phyloP scores from a whole-genome alignment of 2,888 invertebrate genomes.

The Rhyacophila evoluta region DNA sequence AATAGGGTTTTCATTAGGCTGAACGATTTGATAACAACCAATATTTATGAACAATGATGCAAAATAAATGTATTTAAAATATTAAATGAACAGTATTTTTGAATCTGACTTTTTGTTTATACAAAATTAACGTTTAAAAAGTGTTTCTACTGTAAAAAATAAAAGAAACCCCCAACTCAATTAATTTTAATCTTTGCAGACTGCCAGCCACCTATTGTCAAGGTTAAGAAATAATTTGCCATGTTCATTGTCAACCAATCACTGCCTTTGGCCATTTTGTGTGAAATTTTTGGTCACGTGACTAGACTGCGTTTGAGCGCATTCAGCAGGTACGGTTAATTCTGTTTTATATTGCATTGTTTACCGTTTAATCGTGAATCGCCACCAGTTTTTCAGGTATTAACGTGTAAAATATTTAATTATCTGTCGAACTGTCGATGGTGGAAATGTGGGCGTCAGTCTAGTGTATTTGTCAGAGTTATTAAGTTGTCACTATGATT shows the following conservation, averaged over 20 bases:
- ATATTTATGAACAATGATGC: too few relatives aligned
- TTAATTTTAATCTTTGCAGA: conserved; percentile 16
- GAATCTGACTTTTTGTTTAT: too few relatives aligned
- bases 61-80: too few relatives aligned
- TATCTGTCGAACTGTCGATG: conserved; percentile 20
- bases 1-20: too few relatives aligned
- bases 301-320: conserved; percentile 78
- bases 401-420: conserved; percentile 37
- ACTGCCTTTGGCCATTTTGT: conserved; percentile 48
- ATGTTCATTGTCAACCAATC: conserved; percentile 39
- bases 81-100: too few relatives aligned
- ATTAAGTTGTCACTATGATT: conserved; percentile 71
- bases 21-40: too few relatives aligned
- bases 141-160: background rate
- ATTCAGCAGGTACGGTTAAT: conserved; percentile 75
- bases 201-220: conserved; percentile 38
- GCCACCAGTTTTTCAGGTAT: conserved; percentile 40
- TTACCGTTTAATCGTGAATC: conserved; percentile 43
- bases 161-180: background rate
- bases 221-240: conserved; percentile 41
- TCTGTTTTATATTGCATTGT: conserved; percentile 52
- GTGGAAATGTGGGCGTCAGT: conserved; percentile 32
- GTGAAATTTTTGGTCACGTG: conserved; percentile 70
- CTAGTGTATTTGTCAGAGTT: conserved; percentile 55
- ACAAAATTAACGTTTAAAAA: background rate